Evolutionary conservation across 2,113 vertebrate genomes (phyloP), one percentile per base, ranked within the genome.

Genomic region (Corydoras maculifer): DNA sequence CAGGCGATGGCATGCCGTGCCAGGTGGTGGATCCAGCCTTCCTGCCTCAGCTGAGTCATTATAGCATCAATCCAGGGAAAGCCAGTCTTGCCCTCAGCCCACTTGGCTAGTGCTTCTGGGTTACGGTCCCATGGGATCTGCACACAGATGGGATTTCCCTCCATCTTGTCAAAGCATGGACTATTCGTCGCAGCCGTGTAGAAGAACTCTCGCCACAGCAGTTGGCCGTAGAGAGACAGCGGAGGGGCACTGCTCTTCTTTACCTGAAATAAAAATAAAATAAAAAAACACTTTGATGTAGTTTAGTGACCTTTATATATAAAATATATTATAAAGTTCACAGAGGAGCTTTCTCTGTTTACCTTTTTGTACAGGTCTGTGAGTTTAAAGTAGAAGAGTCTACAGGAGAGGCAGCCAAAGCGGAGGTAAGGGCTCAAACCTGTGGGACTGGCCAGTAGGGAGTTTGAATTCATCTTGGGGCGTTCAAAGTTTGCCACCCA

Each of bases 101-200:
- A 98, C 80, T 98, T 98, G 73, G 95, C 95, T 82, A 98, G 85
- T 4, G 94, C 95, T 79, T 98, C 93, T 2, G 94, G 90, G 81
- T 98, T 98, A 70, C 88, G 88, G 83, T 96, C 95, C 95, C 95
- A 98, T 1, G 96, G 95, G 77, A 98, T 98, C 87, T 94, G 94
- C 76, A 98, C 92, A 74, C 96, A 98, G 74, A 97, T 92, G 50
- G 94, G 93, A 84, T 98, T 98, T 62, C 95, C 93, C 66, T 97
- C 95, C 95, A 98, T 98, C 87, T 98, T 96, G 88, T 98, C 96
- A 84, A 98, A 98, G 66, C 93, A 91, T 61, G 95, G 91, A 78
- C 96, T 97, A 81, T 92, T 97, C 79, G 94, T 98, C 0, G 95
- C 96, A 0, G 92, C 90, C 11, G 93, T 93, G 76, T 97, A 97